These are phyloP conservation scores for Troides helena DNA, from an alignment of 2,888 invertebrate species.

Conservation along the genomic window DNA sequence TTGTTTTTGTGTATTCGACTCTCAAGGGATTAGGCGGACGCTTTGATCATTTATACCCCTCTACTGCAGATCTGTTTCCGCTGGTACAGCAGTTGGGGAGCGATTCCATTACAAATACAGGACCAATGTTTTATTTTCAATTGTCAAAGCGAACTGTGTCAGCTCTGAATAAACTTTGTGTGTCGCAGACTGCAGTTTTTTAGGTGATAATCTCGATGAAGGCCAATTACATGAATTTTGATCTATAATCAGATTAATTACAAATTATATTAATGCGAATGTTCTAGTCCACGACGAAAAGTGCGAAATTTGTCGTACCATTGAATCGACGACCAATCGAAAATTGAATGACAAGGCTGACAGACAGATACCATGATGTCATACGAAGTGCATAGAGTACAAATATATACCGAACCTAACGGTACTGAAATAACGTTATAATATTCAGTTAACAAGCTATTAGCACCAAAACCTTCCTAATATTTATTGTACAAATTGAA, in stretches of 20 bases:
- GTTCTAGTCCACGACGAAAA: constrained; percentile 57
- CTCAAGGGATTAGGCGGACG: constrained; percentile 28
- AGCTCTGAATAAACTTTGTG: constrained; percentile 16
- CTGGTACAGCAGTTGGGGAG: constrained; percentile 58
- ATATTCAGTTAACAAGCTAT: background rate
- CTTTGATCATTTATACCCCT: constrained; percentile 71
- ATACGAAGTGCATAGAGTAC: constrained; percentile 24
- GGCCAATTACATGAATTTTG: constrained; percentile 11
- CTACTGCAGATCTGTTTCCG: constrained; percentile 66
- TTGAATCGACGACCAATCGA: constrained; percentile 51
- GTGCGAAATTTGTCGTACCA: constrained; percentile 55
- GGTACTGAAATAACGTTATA: background rate
- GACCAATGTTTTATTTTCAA: constrained; percentile 53
- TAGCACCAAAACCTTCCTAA: background rate
- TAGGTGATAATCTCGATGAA: constrained; percentile 16
- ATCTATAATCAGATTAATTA: constrained; percentile 26
- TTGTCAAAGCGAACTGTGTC: constrained; percentile 28
- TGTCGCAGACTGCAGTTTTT: background rate
- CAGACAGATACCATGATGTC: constrained; percentile 38
- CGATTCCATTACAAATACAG: constrained; percentile 72
- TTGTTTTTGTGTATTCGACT: constrained; percentile 36
- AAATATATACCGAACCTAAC: background rate
- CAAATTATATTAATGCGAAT: constrained; percentile 46
- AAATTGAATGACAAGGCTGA: constrained; percentile 41
- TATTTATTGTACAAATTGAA: too few relatives aligned